Percentiles rank a stretch among this genome's conserved stretches.
These are phyloP conservation scores for Morelia viridis DNA, from an alignment of 2,797 vertebrate species.

Conservation along the genomic window DNA sequence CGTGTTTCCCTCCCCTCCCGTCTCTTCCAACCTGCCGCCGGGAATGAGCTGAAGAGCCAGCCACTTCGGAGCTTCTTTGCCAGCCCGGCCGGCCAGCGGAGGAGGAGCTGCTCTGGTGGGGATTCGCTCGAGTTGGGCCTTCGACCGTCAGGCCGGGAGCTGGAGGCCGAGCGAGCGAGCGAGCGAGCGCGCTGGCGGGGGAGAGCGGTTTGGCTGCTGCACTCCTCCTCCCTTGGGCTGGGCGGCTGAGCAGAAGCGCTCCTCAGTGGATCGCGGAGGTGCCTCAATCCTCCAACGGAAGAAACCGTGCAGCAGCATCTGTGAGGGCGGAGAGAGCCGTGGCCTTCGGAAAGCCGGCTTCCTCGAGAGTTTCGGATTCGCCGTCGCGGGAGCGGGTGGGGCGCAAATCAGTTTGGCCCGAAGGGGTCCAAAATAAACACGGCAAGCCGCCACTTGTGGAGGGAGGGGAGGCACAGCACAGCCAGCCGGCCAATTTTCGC, in stretches of 20 bases:
- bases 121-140: neutral
- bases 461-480: neutral
- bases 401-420: neutral
- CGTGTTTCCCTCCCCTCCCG: neutral
- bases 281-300: neutral
- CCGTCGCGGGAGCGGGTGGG: neutral
- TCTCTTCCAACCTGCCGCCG: neutral
- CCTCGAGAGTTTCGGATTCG: neutral
- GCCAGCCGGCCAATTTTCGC: neutral
- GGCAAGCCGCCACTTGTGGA: neutral
- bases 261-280: neutral
- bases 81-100: neutral
- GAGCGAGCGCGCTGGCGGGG: rapidly evolving
- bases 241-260: neutral
- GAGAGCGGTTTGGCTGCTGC: neutral
- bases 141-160: neutral
- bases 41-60: neutral
- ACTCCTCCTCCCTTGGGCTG: neutral
- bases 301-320: neutral
- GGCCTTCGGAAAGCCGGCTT: neutral
- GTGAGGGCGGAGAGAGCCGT: neutral
- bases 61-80: neutral
- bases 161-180: neutral
- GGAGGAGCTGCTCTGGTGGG: neutral
- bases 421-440: neutral